phyloP scores from a whole-genome alignment of 2,113 vertebrate genomes.

The Rattus norvegicus region GRCr8 NC_086039.1:22978501-22979000 shows the following conservation, averaged over 20 bases:
- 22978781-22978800: not conserved
- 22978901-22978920: not conserved
- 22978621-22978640: constrained; percentile 39
- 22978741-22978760: constrained; percentile 29
- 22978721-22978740: not conserved
- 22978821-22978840: not conserved
- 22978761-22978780: not conserved
- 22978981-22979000: not conserved
- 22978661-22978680: not conserved
- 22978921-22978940: constrained; percentile 13
- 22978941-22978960: constrained; percentile 29
- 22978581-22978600: not conserved
- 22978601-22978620: constrained; percentile 11
- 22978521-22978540: not conserved
- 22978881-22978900: constrained; percentile 38
- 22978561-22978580: not conserved
- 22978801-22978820: not conserved
- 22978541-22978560: not conserved
- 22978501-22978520: not conserved
- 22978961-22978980: constrained; percentile 11
- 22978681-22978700: constrained; percentile 8
- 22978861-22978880: not conserved
- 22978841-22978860: not conserved
- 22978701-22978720: not conserved
- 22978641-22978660: constrained; percentile 52